Conservation (phyloP, 2,797 vertebrate species). For the Sebastiscus tertius region DNA sequence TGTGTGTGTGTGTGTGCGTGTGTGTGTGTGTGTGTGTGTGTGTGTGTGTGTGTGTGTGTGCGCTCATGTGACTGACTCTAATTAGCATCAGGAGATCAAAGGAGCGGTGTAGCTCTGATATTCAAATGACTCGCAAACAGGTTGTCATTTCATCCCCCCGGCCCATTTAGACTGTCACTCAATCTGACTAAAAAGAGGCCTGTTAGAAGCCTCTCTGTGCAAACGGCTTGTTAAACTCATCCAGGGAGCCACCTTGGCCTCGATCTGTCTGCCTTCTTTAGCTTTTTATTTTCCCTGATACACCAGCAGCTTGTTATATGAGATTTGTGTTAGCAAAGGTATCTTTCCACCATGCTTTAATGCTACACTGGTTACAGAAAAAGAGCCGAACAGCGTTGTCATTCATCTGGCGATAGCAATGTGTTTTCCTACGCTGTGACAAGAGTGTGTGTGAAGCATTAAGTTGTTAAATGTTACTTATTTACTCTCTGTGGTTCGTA, state of each 20-base stretch:
- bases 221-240: not conserved
- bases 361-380: too few species aligned
- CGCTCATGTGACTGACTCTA: conserved; percentile 44
- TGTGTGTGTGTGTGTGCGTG: not conserved
- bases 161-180: conserved; percentile 26
- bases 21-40: not conserved
- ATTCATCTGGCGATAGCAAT: too few species aligned
- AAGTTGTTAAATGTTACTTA: too few species aligned
- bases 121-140: conserved; percentile 73
- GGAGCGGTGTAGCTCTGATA: conserved; percentile 71
- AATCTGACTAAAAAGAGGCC: conserved; percentile 15
- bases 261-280: not conserved
- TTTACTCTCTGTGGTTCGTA: too few species aligned
- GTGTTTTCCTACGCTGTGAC: too few species aligned
- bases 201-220: not conserved
- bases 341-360: too few species aligned
- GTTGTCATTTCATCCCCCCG: conserved; percentile 40
- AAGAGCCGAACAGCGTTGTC: too few species aligned
- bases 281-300: not conserved
- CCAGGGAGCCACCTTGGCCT: not conserved
- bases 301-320: not conserved
- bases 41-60: not conserved
- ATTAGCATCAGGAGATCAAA: conserved; percentile 80
- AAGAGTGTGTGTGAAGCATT: too few species aligned
- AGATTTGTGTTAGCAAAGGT: too few species aligned